Base-by-base conservation (phyloP, 2,113 vertebrate species). In the Chloropsis cyanopogon region DNA sequence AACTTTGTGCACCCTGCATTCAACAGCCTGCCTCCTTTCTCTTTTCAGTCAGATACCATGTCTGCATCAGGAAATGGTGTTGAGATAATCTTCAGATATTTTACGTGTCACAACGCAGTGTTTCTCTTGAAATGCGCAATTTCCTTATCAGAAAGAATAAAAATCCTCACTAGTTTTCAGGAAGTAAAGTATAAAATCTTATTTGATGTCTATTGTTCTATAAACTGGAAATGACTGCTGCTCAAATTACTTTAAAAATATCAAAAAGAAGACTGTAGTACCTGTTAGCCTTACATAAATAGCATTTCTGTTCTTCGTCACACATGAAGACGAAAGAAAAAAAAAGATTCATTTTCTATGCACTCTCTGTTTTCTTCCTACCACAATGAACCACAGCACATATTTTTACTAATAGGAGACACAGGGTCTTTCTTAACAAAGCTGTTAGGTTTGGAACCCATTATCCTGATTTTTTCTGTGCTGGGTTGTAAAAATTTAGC, bases 101-200 rank as follows among this genome's bases (percentile, higher is more conserved):
- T 72, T 22, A 14, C 50, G n/a, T 53, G 72, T 52, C 82, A 65
- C 47, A 59, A 73, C 0, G 3, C 26, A 70, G 28, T 6, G 29
- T 60, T 94, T 88, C 68, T 88, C 66, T 88, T 65, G 70, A 94
- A 97, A 94, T 5, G 5, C 21, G 46, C 23, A 50, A 70, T 93
- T 83, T 86, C 29, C 54, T 69, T 66, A 86, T 77, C 42, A 70
- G 73, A 80, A 94, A 47, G n/a, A 66, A 73, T 57, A 80, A 73
- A 90, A 94, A n/a, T 42, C 18, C 35, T 93, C 7, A 26, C 39
- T 83, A 7, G 7, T 59, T 92, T 94, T 59, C 82, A 39, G 54
- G 49, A 88, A 52, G 25, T 52, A 44, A 47, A 73, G 70, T 88
- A 39, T 54, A 81, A 94, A 93, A 90, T 66, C 37, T 82, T 65